Evolutionary conservation across 2,113 vertebrate genomes (phyloP).

Genomic region (Lagenorhynchus albirostris): DNA sequence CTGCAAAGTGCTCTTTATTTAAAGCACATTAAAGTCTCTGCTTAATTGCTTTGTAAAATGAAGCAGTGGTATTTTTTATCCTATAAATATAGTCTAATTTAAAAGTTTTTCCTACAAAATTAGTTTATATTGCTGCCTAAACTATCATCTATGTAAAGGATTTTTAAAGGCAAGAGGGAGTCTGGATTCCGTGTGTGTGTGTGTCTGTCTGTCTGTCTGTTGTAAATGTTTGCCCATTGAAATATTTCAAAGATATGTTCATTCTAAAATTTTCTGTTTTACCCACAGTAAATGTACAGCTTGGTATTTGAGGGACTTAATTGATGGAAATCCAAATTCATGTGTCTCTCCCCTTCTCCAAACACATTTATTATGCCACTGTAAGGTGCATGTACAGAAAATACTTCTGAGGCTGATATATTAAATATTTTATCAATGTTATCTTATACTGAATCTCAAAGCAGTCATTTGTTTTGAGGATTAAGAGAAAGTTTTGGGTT

Average conservation of each 20-base stretch:
- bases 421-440: not conserved
- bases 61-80: conserved; percentile 76
- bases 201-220: no score
- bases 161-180: conserved; percentile 63
- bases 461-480: conserved; percentile 36
- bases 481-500: not conserved
- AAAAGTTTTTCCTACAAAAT: conserved; percentile 78
- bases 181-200: not conserved
- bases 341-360: conserved; percentile 33
- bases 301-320: conserved; percentile 40
- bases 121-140: conserved; percentile 80
- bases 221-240: conserved; percentile 34
- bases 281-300: conserved; percentile 42
- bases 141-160: conserved; percentile 67
- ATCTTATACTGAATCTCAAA: not conserved
- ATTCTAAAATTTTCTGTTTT: conserved; percentile 61
- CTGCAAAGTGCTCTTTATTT: conserved; percentile 74
- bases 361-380: conserved; percentile 9
- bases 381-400: conserved; percentile 60
- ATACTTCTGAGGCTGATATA: conserved; percentile 55
- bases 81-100: conserved; percentile 79
- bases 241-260: conserved; percentile 54
- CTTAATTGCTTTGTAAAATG: conserved; percentile 70
- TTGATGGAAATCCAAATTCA: conserved; percentile 61
- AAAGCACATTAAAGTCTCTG: conserved; percentile 72